Percentiles rank a stretch among this genome's conserved stretches.
Conservation (phyloP, 2,797 vertebrate genomes). For the Podarcis siculus region DNA sequence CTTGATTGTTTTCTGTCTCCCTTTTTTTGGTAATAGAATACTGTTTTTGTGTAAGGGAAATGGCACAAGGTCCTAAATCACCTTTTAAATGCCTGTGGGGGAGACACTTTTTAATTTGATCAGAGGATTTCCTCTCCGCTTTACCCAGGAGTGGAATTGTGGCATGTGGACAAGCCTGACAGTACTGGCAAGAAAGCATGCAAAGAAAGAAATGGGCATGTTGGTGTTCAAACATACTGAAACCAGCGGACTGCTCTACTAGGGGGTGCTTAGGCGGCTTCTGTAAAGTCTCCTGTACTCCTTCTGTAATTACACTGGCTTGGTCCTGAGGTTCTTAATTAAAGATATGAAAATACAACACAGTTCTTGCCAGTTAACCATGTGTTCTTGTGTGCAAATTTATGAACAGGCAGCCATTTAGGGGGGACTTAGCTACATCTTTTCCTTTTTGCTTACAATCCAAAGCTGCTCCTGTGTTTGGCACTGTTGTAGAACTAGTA, state of each 20-base stretch:
- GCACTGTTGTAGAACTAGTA: not conserved
- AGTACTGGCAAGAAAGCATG: not conserved
- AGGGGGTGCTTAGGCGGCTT: not conserved
- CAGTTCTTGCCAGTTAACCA: slow-evolving; percentile 9
- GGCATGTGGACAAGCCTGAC: not conserved
- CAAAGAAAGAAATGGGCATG: slow-evolving; percentile 37
- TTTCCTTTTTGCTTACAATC: slow-evolving; percentile 50
- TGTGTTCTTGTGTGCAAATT: slow-evolving; percentile 15
- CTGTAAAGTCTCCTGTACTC: slow-evolving; percentile 18
- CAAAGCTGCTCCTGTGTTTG: slow-evolving; percentile 40
- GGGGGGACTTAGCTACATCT: slow-evolving; percentile 43
- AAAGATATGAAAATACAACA: not conserved
- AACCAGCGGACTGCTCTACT: not conserved
- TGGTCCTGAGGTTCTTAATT: slow-evolving; percentile 40
- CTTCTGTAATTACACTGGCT: not conserved
- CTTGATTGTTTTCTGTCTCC: not conserved
- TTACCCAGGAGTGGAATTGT: slow-evolving; percentile 12
- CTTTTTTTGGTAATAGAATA: slow-evolving; percentile 44
- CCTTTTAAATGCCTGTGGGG: not conserved
- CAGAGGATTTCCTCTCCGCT: slow-evolving; percentile 34
- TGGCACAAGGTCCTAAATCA: slow-evolving; percentile 50
- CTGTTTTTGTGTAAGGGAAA: slow-evolving; percentile 56
- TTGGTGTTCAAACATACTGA: not conserved
- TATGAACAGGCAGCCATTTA: slow-evolving; percentile 33
- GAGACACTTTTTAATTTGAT: slow-evolving; percentile 39